These are phyloP conservation scores for Pao palembangensis DNA, from an alignment of 2,113 vertebrate species.

Conservation along the genomic window DNA sequence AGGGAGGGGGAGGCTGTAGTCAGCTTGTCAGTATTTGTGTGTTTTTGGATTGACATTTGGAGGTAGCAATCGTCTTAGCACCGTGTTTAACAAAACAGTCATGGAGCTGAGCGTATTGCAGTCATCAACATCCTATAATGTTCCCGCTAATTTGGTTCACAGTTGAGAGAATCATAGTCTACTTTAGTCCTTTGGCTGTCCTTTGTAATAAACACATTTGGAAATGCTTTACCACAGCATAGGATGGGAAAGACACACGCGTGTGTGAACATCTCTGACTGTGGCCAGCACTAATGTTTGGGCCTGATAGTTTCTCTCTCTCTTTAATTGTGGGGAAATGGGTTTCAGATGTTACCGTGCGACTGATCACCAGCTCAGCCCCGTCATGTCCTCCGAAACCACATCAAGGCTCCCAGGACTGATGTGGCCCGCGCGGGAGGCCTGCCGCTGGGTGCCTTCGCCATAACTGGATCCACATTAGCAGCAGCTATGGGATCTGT, in stretches of 20 bases:
- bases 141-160: too few relatives aligned
- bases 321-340: constrained; percentile 80
- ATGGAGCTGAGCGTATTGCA: too few relatives aligned
- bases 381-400: constrained; percentile 75
- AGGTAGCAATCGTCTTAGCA: constrained; percentile 65
- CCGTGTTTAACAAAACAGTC: not conserved
- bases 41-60: constrained; percentile 59
- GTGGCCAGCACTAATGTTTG: constrained; percentile 65
- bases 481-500: constrained; percentile 65
- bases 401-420: constrained; percentile 68
- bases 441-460: constrained; percentile 51
- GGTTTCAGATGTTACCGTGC: constrained; percentile 76
- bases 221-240: constrained; percentile 72
- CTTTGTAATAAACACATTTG: constrained; percentile 69
- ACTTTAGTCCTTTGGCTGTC: constrained; percentile 39
- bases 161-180: too few relatives aligned
- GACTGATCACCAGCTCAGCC: constrained; percentile 73
- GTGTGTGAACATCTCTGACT: not conserved
- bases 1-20: constrained; percentile 25
- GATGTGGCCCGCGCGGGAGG: constrained; percentile 62
- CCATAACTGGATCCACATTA: constrained; percentile 68
- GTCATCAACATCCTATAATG: too few relatives aligned
- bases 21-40: constrained; percentile 15
- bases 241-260: constrained; percentile 49
- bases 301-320: constrained; percentile 73